Percentiles rank a stretch among this genome's conserved stretches.
phyloP scores from a whole-genome alignment of 2,113 vertebrate species.

The Limanda limanda region DNA sequence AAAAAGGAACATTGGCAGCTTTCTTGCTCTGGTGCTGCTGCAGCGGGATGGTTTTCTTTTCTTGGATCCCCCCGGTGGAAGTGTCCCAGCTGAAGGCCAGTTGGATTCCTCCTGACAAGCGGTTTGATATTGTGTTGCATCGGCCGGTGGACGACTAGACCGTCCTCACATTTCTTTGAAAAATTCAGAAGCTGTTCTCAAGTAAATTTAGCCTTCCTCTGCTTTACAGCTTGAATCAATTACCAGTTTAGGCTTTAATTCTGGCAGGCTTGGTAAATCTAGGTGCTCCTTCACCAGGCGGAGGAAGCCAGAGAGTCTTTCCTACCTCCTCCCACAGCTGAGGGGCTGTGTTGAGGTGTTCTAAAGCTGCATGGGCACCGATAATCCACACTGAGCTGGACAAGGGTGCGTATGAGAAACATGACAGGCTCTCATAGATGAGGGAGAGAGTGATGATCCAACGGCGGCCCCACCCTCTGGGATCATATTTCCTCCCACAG shows the following conservation, averaged over 20 bases:
- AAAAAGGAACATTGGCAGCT: conserved; percentile 56
- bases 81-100: conserved; percentile 48
- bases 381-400: conserved; percentile 55
- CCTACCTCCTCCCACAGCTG: conserved; percentile 39
- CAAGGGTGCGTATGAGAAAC: conserved; percentile 49
- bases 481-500: conserved; percentile 73
- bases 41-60: conserved; percentile 55
- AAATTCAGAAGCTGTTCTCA: conserved; percentile 59
- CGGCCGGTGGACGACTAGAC: conserved; percentile 33
- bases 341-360: conserved; percentile 38
- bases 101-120: conserved; percentile 59
- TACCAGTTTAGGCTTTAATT: conserved; percentile 19
- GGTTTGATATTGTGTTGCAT: conserved; percentile 53
- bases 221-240: conserved; percentile 15
- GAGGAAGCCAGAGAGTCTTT: conserved; percentile 22
- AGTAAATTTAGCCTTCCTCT: not conserved
- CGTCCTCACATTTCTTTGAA: conserved; percentile 48
- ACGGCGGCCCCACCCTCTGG: conserved; percentile 67
- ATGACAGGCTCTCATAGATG: conserved; percentile 71
- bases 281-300: conserved; percentile 19
- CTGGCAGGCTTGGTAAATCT: conserved; percentile 47
- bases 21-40: conserved; percentile 35
- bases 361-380: conserved; percentile 33
- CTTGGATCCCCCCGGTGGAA: conserved; percentile 56
- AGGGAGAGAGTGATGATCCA: conserved; percentile 64